Evolutionary conservation across 2,797 vertebrate genomes (phyloP).

Genomic region (Geotria australis): DNA sequence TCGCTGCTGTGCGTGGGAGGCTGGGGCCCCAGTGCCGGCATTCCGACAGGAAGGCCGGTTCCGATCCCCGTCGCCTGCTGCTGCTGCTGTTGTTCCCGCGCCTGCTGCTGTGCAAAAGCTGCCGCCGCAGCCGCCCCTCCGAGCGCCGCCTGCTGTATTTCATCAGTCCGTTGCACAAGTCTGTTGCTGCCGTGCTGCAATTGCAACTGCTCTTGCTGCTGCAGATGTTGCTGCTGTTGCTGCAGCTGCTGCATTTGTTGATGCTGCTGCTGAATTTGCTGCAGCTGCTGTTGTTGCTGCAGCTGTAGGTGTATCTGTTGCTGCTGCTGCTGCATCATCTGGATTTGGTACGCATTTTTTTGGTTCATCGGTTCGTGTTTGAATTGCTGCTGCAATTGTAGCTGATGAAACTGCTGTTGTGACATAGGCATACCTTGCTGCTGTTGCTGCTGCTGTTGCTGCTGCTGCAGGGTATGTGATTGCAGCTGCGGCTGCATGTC

Average conservation of each 20-base stretch:
- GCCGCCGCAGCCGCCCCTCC: too few relatives aligned
- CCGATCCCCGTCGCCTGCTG: conserved; percentile 19
- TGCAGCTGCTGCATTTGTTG: conserved; percentile 19
- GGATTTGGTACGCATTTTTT: conserved; percentile 10
- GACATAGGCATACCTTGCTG: conserved; percentile 15
- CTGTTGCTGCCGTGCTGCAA: conserved; percentile 6
- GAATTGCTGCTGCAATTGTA: conserved; percentile 12
- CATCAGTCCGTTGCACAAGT: too few relatives aligned
- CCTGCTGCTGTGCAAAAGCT: background rate
- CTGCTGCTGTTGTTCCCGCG: conserved; percentile 4
- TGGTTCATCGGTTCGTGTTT: conserved; percentile 15
- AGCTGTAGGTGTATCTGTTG: background rate
- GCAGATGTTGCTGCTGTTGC: conserved; percentile 8
- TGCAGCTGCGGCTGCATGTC: background rate
- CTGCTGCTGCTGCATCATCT: background rate
- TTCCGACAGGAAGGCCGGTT: too few relatives aligned
- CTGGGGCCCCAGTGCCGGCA: too few relatives aligned
- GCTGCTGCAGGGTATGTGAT: background rate
- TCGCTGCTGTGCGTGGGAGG: too few relatives aligned
- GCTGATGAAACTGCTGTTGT: conserved; percentile 15
- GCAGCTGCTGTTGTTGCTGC: too few relatives aligned
- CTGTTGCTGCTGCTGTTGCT: background rate
- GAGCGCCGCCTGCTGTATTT: too few relatives aligned
- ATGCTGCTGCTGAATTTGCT: conserved; percentile 2
- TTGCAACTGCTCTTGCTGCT: conserved; percentile 11